These are phyloP conservation scores for Penaeus chinensis DNA, from an alignment of 1,140 invertebrate species.

Conservation along the genomic window DNA sequence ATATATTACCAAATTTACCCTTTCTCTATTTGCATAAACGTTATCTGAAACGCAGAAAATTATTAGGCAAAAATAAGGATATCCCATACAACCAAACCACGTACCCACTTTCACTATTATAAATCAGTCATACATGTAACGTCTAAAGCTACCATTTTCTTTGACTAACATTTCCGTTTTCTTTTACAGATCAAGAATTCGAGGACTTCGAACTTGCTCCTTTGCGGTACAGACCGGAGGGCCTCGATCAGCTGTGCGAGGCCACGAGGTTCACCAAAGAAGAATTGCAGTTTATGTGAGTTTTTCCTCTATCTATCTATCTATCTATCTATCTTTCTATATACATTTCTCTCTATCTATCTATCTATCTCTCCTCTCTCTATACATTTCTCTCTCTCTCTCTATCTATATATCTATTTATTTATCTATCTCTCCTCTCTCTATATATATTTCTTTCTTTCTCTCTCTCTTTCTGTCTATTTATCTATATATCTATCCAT, in stretches of 20 bases:
- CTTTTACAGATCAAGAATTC: constrained; percentile 58
- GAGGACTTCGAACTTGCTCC: constrained; percentile 61
- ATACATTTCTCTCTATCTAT: no score
- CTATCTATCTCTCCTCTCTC: no score
- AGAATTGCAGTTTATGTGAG: constrained; percentile 64
- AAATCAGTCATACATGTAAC: not conserved
- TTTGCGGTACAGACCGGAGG: constrained; percentile 57
- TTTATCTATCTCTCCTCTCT: no score
- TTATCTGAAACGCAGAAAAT: no score
- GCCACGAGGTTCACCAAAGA: constrained; percentile 61
- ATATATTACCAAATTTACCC: not conserved
- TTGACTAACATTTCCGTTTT: constrained; percentile 15
- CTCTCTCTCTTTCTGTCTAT: no score
- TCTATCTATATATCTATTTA: no score
- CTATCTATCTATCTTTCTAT: no score
- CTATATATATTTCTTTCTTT: not conserved
- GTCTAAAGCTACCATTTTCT: constrained; percentile 5
- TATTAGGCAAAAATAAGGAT: no score
- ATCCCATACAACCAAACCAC: no score
- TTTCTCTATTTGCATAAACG: no score
- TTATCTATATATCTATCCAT: not conserved
- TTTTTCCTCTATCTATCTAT: not conserved
- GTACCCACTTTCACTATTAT: not conserved
- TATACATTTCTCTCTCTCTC: no score
- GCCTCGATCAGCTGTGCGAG: constrained; percentile 58